Conservation (phyloP, 2,888 invertebrate genomes). For the Clostera curtula region DNA sequence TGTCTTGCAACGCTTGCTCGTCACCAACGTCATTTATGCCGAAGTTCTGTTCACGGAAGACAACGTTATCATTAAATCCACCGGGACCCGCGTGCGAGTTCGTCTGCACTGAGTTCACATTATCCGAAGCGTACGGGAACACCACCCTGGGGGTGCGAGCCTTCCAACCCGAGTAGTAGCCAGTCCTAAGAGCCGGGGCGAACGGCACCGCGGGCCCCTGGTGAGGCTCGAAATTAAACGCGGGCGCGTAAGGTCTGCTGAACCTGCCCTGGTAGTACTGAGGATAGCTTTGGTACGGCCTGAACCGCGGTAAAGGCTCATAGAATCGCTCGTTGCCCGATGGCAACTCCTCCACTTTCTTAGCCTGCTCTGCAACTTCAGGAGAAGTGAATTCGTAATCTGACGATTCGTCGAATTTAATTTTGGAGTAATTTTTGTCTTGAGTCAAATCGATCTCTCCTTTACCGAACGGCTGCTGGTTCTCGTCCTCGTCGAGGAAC, state of each 20-base stretch:
- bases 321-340: conserved; percentile 60
- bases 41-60: conserved; percentile 76
- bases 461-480: conserved; percentile 43
- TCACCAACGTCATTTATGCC: conserved; percentile 76
- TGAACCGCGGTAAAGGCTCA: conserved; percentile 42
- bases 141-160: conserved; percentile 65
- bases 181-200: conserved; percentile 44
- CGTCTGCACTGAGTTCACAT: conserved; percentile 52
- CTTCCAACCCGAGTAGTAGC: conserved; percentile 61
- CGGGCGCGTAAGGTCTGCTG: conserved; percentile 53
- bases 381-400: conserved; percentile 65
- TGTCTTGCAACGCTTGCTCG: conserved; percentile 78
- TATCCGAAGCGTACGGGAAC: conserved; percentile 60
- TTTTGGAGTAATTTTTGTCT: conserved; percentile 46
- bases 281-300: conserved; percentile 37
- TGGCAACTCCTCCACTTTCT: conserved; percentile 27
- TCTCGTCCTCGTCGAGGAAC: conserved; percentile 58
- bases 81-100: conserved; percentile 60
- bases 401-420: conserved; percentile 65
- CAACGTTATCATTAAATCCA: conserved; percentile 52
- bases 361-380: conserved; percentile 32
- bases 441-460: conserved; percentile 63
- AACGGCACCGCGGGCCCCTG: conserved; percentile 26
- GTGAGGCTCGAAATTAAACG: conserved; percentile 48
- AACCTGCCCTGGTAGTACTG: conserved; percentile 54